Conservation (phyloP, 2,113 vertebrate genomes). For the Pangasianodon hypophthalmus region DNA sequence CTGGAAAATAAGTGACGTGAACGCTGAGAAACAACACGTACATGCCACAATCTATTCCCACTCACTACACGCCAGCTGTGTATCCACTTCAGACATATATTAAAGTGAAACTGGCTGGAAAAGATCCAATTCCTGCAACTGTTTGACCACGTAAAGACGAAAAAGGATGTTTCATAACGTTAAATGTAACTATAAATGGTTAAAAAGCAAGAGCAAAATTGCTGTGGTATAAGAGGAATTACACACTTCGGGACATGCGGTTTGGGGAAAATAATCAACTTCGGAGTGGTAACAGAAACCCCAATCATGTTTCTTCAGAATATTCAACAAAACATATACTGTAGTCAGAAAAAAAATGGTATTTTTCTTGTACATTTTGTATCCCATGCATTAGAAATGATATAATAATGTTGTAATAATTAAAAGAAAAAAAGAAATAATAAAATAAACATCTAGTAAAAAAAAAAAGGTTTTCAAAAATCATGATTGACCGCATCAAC, state of each 20-base stretch:
- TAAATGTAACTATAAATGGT: neutral
- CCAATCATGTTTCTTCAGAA: neutral
- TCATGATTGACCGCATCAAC: no score
- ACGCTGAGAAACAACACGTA: conserved; percentile 7
- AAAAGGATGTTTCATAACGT: neutral
- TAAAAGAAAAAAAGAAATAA: neutral
- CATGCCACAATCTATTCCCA: conserved; percentile 42
- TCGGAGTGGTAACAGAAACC: neutral
- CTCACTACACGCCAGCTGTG: conserved; percentile 37
- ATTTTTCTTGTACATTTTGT: no score
- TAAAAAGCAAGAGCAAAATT: neutral
- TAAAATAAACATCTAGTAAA: neutral
- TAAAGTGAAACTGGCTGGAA: neutral
- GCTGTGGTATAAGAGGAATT: neutral
- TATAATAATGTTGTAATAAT: neutral
- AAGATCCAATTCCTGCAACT: neutral
- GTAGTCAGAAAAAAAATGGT: no score
- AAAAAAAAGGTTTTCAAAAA: neutral
- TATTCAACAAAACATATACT: neutral
- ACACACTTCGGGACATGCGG: neutral
- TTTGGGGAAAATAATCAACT: neutral
- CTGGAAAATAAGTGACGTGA: conserved; percentile 51
- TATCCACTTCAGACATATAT: conserved; percentile 16
- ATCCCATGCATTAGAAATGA: no score
- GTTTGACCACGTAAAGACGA: neutral